Percentiles rank a stretch among this genome's conserved stretches.
Evolutionary conservation across 2,888 invertebrate genomes (phyloP).

Genomic region (Criorhina ranunculi): DNA sequence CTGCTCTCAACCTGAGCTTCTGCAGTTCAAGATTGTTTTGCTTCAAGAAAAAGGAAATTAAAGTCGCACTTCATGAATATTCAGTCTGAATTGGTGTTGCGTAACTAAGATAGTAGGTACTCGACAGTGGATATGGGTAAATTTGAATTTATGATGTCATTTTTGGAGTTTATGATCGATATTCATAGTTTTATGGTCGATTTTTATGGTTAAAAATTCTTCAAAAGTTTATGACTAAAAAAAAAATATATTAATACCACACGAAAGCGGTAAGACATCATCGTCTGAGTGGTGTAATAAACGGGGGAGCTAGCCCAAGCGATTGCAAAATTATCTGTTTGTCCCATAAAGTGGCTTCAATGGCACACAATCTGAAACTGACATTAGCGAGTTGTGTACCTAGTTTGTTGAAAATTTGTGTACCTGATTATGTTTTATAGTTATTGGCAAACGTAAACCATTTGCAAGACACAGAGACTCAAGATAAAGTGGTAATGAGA

Average conservation of each 20-base stretch:
- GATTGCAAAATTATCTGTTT: conserved; percentile 21
- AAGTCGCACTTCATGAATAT: conserved; percentile 62
- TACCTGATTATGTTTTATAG: not conserved
- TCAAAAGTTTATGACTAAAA: too few species aligned
- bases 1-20: not conserved
- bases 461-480: not conserved
- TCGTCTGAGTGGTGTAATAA: not conserved
- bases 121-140: conserved; percentile 3
- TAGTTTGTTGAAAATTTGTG: conserved; percentile 19
- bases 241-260: conserved; percentile 21
- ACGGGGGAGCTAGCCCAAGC: too few species aligned
- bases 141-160: conserved; percentile 62
- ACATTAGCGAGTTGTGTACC: not conserved
- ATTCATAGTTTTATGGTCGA: conserved; percentile 47
- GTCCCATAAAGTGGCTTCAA: not conserved
- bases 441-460: not conserved
- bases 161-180: conserved; percentile 48
- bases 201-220: conserved; percentile 53
- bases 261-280: not conserved
- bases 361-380: not conserved
- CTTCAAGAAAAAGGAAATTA: conserved; percentile 9
- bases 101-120: conserved; percentile 1
- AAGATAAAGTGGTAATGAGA: conserved; percentile 25
- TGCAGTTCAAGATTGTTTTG: conserved; percentile 28
- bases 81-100: conserved; percentile 6